phyloP scores from a whole-genome alignment of 2,113 vertebrate genomes.

The Xenopus borealis region DNA sequence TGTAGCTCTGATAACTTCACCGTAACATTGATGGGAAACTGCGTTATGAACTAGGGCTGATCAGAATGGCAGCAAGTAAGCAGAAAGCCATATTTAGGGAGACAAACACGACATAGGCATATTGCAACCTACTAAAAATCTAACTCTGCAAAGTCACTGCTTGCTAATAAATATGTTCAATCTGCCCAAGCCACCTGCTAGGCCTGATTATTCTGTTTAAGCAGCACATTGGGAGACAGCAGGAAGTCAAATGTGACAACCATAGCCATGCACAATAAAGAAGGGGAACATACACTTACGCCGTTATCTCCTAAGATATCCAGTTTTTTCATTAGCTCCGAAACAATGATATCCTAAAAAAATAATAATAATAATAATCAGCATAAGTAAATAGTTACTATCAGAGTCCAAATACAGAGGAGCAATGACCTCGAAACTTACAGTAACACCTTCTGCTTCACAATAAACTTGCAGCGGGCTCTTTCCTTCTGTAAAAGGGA shows the following conservation, averaged over 20 bases:
- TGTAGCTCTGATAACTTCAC: too few relatives aligned
- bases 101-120: conserved; percentile 2
- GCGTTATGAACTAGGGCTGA: not conserved
- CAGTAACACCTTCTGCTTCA: conserved; percentile 87
- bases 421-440: conserved; percentile 58
- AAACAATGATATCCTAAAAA: conserved; percentile 84
- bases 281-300: conserved; percentile 99
- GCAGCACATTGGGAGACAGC: not conserved
- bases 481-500: conserved; percentile 83
- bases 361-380: not conserved
- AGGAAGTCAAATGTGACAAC: conserved; percentile 28
- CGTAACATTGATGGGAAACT: not conserved
- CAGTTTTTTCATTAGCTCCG: conserved; percentile 94
- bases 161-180: not conserved
- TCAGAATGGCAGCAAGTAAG: not conserved
- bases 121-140: conserved; percentile 1
- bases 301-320: conserved; percentile 99
- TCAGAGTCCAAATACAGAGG: too few relatives aligned
- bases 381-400: not conserved
- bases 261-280: conserved; percentile 72
- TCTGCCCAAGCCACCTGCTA: conserved; percentile 1
- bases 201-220: not conserved
- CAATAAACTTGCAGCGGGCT: conserved; percentile 94
- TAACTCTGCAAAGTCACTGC: not conserved
- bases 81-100: not conserved